Conservation (phyloP, 1,140 invertebrate species). For the Trichonephila inaurata region DNA sequence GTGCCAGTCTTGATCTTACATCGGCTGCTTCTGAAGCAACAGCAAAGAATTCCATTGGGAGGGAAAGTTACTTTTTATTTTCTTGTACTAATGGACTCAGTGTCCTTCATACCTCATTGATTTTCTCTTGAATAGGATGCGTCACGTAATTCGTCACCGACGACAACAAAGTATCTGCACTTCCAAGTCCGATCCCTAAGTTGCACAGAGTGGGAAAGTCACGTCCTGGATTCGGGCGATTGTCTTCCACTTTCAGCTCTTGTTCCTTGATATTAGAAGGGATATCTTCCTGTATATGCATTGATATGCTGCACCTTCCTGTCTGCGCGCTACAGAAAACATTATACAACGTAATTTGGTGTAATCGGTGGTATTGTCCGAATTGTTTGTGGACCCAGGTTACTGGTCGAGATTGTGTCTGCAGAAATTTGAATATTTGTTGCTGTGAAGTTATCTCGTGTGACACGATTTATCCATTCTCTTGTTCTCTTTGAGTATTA, state of each 20-base stretch:
- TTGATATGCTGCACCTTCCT: too few relatives aligned
- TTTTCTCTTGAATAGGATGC: conserved; percentile 39
- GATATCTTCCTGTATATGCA: not conserved
- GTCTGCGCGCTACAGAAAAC: too few relatives aligned
- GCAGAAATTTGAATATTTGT: too few relatives aligned
- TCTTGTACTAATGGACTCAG: not conserved
- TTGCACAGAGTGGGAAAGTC: not conserved
- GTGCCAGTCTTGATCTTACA: not conserved
- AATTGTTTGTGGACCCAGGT: too few relatives aligned
- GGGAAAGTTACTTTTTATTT: not conserved
- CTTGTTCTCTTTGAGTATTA: too few relatives aligned
- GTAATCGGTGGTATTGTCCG: too few relatives aligned
- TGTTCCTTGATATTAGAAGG: not conserved
- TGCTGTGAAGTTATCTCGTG: too few relatives aligned
- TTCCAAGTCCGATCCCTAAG: not conserved
- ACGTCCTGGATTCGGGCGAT: not conserved
- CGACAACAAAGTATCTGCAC: not conserved
- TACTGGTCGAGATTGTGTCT: too few relatives aligned
- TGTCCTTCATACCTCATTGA: conserved; percentile 51
- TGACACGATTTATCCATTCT: too few relatives aligned
- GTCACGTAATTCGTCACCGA: conserved; percentile 39
- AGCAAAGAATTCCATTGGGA: not conserved
- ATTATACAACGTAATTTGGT: too few relatives aligned
- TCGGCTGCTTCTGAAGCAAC: not conserved
- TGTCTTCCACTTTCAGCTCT: not conserved